Conservation (phyloP, 2,113 vertebrate species). For the Corythornis vintsioides region DNA sequence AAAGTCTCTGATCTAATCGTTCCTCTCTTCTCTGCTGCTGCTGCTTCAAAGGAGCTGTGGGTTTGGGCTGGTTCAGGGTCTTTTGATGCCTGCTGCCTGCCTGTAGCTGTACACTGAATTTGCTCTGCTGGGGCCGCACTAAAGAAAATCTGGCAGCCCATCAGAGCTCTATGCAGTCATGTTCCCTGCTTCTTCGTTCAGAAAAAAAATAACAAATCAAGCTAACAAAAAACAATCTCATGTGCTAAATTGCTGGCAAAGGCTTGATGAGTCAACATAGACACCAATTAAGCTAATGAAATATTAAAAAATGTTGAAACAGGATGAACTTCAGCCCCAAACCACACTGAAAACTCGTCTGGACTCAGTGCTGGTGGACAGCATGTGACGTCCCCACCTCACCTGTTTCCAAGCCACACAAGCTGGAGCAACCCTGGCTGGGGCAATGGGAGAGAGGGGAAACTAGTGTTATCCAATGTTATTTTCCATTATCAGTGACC, state of each 20-base stretch:
- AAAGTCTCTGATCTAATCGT: slow-evolving; percentile 70
- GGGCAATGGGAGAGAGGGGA: not conserved
- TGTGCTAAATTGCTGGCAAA: not conserved
- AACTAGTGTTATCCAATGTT: rapidly evolving
- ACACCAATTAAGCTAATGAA: not conserved
- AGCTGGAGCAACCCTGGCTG: not conserved
- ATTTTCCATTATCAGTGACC: rapidly evolving
- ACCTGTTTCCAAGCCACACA: rapidly evolving
- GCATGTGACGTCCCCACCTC: rapidly evolving
- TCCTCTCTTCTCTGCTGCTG: slow-evolving; percentile 54
- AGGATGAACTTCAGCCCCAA: not conserved
- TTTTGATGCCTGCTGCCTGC: slow-evolving; percentile 78
- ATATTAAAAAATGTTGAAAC: not conserved
- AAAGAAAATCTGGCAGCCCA: slow-evolving; percentile 44
- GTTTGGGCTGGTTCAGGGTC: slow-evolving; percentile 58
- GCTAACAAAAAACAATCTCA: not conserved
- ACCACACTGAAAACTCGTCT: not conserved
- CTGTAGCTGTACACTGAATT: slow-evolving; percentile 58
- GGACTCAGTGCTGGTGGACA: rapidly evolving
- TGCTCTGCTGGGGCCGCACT: slow-evolving; percentile 63
- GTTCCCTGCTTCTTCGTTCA: not conserved
- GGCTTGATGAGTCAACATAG: not conserved
- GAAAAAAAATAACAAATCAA: not conserved
- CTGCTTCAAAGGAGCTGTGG: slow-evolving; percentile 64
- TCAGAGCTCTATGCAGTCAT: not conserved